A percentile compares a stretch with the other conserved stretches of the same genome.
Conservation (phyloP, 2,888 invertebrate genomes). For the Pecten maximus region DNA sequence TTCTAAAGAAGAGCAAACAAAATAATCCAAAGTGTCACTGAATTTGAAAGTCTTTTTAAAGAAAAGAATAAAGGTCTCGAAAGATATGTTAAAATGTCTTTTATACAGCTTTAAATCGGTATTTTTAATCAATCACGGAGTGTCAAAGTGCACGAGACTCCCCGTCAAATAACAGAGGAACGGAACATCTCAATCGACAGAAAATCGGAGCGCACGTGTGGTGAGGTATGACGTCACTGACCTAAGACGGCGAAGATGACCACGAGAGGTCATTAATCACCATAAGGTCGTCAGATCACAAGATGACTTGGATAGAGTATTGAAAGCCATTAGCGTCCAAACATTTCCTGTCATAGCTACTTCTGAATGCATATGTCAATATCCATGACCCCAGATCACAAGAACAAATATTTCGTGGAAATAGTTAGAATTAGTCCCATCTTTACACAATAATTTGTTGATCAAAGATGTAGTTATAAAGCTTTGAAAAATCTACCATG, state of each 20-base stretch:
- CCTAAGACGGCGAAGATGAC: neutral
- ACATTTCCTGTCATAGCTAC: neutral
- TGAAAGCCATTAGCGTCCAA: neutral
- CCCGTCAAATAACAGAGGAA: neutral
- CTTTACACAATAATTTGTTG: neutral
- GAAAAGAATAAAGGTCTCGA: neutral
- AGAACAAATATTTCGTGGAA: too few species aligned
- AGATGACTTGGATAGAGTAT: neutral
- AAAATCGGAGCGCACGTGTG: neutral
- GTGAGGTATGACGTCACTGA: neutral
- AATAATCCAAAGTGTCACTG: neutral
- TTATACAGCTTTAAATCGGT: neutral
- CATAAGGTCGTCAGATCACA: neutral
- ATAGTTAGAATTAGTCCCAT: neutral
- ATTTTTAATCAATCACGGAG: neutral
- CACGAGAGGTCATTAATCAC: neutral
- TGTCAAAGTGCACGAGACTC: conserved; percentile 15
- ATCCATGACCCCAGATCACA: neutral
- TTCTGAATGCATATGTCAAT: neutral
- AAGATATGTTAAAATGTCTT: conserved; percentile 24
- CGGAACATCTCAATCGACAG: neutral
- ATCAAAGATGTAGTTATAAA: neutral
- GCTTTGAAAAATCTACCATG: neutral
- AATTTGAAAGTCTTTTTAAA: neutral
- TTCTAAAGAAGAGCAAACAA: conserved; percentile 13